Evolutionary conservation across 2,888 invertebrate genomes (phyloP), one percentile per base, ranked within the genome.

Genomic region (Lacanobia wlatinum): DNA sequence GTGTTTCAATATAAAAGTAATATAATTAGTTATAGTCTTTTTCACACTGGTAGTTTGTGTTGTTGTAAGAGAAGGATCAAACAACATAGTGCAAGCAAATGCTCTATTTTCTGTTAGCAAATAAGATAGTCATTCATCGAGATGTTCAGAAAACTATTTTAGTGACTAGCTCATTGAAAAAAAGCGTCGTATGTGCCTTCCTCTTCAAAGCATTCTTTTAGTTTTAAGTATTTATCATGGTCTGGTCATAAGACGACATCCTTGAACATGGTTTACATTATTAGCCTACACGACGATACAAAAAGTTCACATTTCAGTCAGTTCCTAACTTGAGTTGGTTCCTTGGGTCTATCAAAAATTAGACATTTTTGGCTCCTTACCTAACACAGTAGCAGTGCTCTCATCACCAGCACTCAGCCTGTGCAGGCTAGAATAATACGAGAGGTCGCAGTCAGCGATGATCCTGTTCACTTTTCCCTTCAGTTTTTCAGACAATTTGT

Each of bases 371-470:
- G 18, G 34, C 21, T n/a, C 2, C 59, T 65, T 88, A 96, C 96
- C 96, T 56, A 96, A 82, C 58, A 96, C 82, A 34, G 93, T 93
- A 16, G 95, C 92, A 46, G 95, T 93, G 72, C 93, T 94, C 66
- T 95, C 94, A 88, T 96, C 94, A 21, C 93, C 91, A 14, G 94
- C 92, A 72, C 90, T 93, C 18, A 95, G 84, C 82, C 92, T 95
- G 77, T 96, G 96, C 40, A 96, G 88, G 74, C 94, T 95, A 6
- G 94, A 90, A 79, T 96, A 90, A 80, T 94, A 92, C 7, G 89
- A 90, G 7, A 96, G 88, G 72, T 96, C 94, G 70, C 94, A 94
- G 70, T 95, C 94, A 1, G 95, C 91, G 55, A 96, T 92, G 48
- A 96, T 94, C 71, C 92, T 91, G 21, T 89, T 92, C 2, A 96